Percentiles rank a stretch among this genome's conserved stretches.
Evolutionary conservation across 2,113 vertebrate genomes (phyloP).

Genomic region (Blennius ocellaris): DNA sequence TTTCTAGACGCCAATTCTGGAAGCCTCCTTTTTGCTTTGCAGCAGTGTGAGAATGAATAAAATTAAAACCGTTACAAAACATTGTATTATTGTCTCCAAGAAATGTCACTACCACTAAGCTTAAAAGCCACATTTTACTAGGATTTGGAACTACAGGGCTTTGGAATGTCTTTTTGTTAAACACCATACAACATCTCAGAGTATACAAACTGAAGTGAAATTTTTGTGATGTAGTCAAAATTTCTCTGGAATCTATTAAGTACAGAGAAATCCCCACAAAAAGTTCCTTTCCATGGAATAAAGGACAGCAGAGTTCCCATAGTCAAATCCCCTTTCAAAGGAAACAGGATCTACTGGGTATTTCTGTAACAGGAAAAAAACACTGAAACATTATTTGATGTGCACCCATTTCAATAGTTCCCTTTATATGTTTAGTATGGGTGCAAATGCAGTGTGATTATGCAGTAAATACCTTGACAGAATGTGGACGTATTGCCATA

Average conservation of each 20-base stretch:
- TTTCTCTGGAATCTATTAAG: not conserved
- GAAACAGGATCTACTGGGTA: slow-evolving; percentile 40
- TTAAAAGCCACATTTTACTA: no score
- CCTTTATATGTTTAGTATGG: slow-evolving; percentile 36
- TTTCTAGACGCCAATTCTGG: no score
- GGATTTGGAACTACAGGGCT: no score
- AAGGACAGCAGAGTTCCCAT: slow-evolving; percentile 13
- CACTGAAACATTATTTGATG: slow-evolving; percentile 29
- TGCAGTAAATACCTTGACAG: not conserved
- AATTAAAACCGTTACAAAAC: no score
- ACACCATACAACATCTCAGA: no score
- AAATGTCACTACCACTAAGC: no score
- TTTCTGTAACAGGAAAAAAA: slow-evolving; percentile 28
- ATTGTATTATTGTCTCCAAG: no score
- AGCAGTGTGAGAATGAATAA: no score
- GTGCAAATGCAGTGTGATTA: not conserved
- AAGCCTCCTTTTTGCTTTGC: no score
- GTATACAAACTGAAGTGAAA: not conserved
- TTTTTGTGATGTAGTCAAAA: not conserved
- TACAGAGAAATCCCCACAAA: not conserved
- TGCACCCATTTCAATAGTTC: slow-evolving; percentile 54
- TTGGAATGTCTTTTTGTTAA: no score
- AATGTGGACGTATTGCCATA: not conserved
- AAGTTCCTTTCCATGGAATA: slow-evolving; percentile 10
- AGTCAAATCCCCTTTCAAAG: slow-evolving; percentile 20